A percentile compares a stretch with the other conserved stretches of the same genome.
phyloP scores from a whole-genome alignment of 2,797 vertebrate species.

The Hydrophis major region DNA sequence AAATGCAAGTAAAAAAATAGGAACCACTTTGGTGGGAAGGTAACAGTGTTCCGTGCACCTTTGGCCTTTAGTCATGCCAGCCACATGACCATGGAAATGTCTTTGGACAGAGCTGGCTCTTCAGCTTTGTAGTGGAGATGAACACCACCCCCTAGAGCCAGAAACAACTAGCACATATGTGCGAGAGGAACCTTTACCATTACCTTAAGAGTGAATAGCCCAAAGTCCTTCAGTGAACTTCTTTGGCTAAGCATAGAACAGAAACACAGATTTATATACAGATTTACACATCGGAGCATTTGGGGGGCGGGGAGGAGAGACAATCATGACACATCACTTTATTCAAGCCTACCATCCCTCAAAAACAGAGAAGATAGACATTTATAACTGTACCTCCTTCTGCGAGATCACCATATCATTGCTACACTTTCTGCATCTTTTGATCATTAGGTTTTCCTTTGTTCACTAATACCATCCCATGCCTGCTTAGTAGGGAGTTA shows the following conservation, averaged over 20 bases:
- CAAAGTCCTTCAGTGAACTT: neutral
- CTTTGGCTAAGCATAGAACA: neutral
- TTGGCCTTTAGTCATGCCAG: too few relatives aligned
- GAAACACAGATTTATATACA: neutral
- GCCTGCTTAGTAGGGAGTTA: neutral
- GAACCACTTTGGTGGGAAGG: too few relatives aligned
- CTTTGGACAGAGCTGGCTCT: too few relatives aligned
- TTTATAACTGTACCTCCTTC: neutral
- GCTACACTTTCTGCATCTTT: neutral
- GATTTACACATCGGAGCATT: neutral
- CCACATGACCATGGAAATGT: too few relatives aligned
- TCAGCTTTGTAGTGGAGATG: too few relatives aligned
- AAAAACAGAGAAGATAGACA: neutral
- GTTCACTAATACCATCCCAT: neutral
- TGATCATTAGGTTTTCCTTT: neutral
- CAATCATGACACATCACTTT: neutral
- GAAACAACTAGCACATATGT: too few relatives aligned
- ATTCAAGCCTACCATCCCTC: neutral
- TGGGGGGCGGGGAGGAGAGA: neutral
- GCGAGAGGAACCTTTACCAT: too few relatives aligned
- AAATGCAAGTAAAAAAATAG: too few relatives aligned
- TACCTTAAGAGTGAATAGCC: neutral
- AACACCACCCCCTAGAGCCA: too few relatives aligned
- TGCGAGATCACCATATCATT: neutral
- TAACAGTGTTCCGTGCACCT: too few relatives aligned